These are phyloP conservation scores for Nyctibius grandis DNA, from an alignment of 2,797 vertebrate species.

Conservation along the genomic window DNA sequence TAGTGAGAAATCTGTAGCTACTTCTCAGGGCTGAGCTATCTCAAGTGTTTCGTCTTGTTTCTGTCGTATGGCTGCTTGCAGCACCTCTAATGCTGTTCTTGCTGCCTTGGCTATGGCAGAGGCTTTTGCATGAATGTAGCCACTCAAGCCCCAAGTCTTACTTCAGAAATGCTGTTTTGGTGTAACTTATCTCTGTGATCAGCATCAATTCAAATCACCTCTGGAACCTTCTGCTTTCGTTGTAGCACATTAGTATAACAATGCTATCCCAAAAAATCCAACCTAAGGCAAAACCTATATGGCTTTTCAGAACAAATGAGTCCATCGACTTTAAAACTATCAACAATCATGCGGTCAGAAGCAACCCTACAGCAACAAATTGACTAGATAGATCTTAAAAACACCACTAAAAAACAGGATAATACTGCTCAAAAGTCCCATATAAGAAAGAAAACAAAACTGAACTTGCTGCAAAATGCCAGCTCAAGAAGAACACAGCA, in stretches of 20 bases:
- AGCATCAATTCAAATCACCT: background rate
- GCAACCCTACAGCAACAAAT: background rate
- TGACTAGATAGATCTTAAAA: background rate
- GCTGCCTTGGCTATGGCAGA: background rate
- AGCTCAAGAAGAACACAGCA: rapidly evolving
- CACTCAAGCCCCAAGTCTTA: background rate
- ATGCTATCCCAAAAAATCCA: rapidly evolving
- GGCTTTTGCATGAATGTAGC: background rate
- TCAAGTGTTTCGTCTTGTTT: background rate
- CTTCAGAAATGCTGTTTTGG: background rate
- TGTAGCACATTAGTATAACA: background rate
- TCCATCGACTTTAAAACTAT: rapidly evolving
- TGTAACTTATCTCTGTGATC: background rate
- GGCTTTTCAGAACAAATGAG: background rate
- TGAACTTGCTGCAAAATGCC: background rate
- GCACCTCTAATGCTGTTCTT: background rate
- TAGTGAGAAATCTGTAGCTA: background rate
- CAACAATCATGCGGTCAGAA: background rate
- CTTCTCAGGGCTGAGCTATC: background rate
- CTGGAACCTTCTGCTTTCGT: background rate
- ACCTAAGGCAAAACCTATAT: background rate
- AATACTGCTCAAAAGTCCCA: background rate
- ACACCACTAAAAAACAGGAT: background rate
- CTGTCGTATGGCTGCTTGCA: background rate
- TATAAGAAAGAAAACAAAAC: background rate